Percentiles rank a stretch among this genome's conserved stretches.
Evolutionary conservation across 1,140 invertebrate species (phyloP).

Genomic region (Atopsyche davidsoni): DNA sequence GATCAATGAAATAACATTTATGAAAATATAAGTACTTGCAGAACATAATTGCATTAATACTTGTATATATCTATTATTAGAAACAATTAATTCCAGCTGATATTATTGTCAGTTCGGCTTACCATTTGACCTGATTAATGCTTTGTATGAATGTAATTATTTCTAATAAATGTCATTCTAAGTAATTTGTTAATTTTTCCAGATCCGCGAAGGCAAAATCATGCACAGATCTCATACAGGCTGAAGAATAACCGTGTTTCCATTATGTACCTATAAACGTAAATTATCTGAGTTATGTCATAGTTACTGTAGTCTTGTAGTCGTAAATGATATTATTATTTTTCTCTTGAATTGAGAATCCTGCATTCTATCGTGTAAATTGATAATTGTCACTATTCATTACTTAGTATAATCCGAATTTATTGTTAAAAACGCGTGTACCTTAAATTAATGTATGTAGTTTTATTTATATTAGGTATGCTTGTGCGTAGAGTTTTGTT

Average conservation of each 20-base stretch:
- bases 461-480: too few species aligned
- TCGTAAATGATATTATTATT: slow-evolving; percentile 1
- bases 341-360: not conserved
- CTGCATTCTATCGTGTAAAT: not conserved
- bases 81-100: too few species aligned
- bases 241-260: slow-evolving; percentile 43
- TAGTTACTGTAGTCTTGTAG: too few species aligned
- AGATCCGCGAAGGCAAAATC: slow-evolving; percentile 54
- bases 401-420: slow-evolving; percentile 3
- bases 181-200: slow-evolving; percentile 34
- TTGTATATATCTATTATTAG: too few species aligned
- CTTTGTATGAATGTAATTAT: slow-evolving; percentile 8
- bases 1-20: too few species aligned
- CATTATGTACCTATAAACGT: too few species aligned
- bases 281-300: too few species aligned
- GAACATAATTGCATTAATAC: too few species aligned
- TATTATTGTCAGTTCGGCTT: too few species aligned
- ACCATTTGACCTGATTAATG: too few species aligned
- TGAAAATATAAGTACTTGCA: too few species aligned
- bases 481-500: too few species aligned
- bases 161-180: slow-evolving; percentile 11
- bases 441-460: slow-evolving; percentile 7
- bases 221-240: slow-evolving; percentile 51
- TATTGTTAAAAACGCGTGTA: slow-evolving; percentile 13
- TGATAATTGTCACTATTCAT: slow-evolving; percentile 1